Evolutionary conservation across 2,113 vertebrate genomes (phyloP), one percentile per base, ranked within the genome.

Genomic region (Vulpes ferrilata): DNA sequence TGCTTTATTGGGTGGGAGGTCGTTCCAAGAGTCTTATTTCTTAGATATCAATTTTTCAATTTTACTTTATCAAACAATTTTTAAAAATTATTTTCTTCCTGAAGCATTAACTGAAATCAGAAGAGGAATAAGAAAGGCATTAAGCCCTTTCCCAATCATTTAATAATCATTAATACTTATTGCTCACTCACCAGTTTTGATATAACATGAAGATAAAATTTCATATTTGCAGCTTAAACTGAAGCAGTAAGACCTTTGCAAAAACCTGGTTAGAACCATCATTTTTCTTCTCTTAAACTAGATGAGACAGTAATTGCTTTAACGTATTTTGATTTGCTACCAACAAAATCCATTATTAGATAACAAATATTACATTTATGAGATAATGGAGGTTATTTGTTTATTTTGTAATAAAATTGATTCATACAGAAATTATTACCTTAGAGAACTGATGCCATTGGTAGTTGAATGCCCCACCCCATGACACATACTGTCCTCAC

Each of bases 21-120:
- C 17, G 32, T 57, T 78, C 7, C 2, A 78, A 78, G 16, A 81
- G 32, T 53, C 13, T 76, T 64, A 60, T 88, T 96, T 89, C 48
- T 92, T 90, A 85, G 51, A 7, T 88, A 38, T 62, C 8, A 27
- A 19, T 32, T 32, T 88, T 90, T 43, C 10, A 60, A 80, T 55
- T 95, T 88, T 88, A 93, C 59, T 82, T 74, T 88, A 74, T 69
- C 25, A 95, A 83, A 3, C 11, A 90, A 88, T 67, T 88, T 69
- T 59, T 23, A 11, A 71, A 64, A 60, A 55, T 16, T 82, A 4
- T 91, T 74, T 60, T 78, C 30, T 83, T 82, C 43, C 27, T 93
- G 48, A 88, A 89, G 76, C 57, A 89, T 76, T 76, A 85, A 35
- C 5, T 48, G n/a, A 88, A 94, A 38, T 82, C 59, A 89, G 79